Base-by-base conservation (phyloP, 37 sponge, comb jelly and placozoan species). In the Dysidea cf. avara region DNA sequence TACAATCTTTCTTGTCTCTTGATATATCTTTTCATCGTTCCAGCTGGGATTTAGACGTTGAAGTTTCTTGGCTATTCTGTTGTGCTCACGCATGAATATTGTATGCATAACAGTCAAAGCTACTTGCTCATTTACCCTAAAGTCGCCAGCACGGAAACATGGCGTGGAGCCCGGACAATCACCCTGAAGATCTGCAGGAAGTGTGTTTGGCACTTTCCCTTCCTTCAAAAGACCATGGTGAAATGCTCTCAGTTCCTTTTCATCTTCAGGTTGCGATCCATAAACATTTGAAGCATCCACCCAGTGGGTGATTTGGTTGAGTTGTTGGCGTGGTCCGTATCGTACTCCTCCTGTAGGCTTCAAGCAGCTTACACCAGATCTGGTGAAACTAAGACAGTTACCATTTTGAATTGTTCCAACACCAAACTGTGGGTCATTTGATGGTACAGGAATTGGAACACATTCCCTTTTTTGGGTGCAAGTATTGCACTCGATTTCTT, bases 41-140 rank as follows among this genome's bases (percentile, higher is more conserved):
- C 85, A 87, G 1, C 20, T 17, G 1, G 78, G 79, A 52, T 96
- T 96, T 30, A 84, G 36, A 12, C 24, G 7, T 1, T 33, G 37
- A 11, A 96, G 55, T 36, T 7, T 36, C 7, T 17, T 28, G 0
- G 91, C 97, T 25, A 90, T 78, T 65, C 95, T 66, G 68, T 94
- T 94, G 84, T 94, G 95, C 56, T 94, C 90, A 50, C 95, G 62
- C 64, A 90, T 53, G 74, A 76, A 94, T 39, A 94, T 72, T 12
- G 90, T 94, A 54, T 94, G 95, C 77, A 94, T 77, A 7, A 86
- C 75, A 25, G 90, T 82, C n/a, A 94, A 64, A 14, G 61, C 57
- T 1, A 77, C 46, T 20, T 88, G 83, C 50, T 88, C 89, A 46
- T 88, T 86, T 6, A 74, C 76, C 0, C 87, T 67, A 24, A 33